Evolutionary conservation across 1,140 invertebrate genomes (phyloP).

Genomic region (Scylla paramamosain): DNA sequence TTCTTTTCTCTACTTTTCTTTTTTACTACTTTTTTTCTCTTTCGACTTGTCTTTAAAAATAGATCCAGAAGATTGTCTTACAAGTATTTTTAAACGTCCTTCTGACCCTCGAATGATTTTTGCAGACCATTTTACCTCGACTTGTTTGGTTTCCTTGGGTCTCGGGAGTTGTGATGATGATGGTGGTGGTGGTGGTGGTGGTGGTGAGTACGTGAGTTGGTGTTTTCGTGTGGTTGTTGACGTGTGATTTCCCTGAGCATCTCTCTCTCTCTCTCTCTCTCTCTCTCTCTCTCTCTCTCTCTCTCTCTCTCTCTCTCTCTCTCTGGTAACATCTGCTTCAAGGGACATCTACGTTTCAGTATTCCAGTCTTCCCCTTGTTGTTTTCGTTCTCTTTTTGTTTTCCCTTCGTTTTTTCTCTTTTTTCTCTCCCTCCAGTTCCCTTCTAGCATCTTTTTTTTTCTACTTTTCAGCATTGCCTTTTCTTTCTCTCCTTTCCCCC

Average conservation of each 20-base stretch:
- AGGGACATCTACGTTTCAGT: too few species aligned
- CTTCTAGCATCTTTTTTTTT: neutral
- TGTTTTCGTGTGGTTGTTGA: neutral
- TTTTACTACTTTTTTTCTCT: too few species aligned
- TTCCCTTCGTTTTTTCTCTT: too few species aligned
- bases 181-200: neutral
- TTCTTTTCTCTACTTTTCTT: too few species aligned
- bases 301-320: neutral
- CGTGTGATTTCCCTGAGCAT: neutral
- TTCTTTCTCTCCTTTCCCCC: too few species aligned
- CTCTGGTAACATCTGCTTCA: neutral
- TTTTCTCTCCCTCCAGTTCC: neutral
- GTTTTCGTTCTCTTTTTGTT: neutral
- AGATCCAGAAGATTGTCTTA: too few species aligned
- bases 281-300: neutral
- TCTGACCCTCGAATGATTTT: too few species aligned
- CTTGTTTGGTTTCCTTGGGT: too few species aligned
- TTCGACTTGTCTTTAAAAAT: too few species aligned
- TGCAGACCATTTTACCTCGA: too few species aligned
- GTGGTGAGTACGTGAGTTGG: neutral
- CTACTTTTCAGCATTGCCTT: neutral
- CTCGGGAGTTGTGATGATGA: too few species aligned
- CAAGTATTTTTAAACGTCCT: too few species aligned
- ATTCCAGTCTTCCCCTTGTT: neutral
- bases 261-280: neutral